Evolutionary conservation across 2,888 invertebrate genomes (phyloP), one percentile per base, ranked within the genome.

Genomic region (Ormyrus labotus): DNA sequence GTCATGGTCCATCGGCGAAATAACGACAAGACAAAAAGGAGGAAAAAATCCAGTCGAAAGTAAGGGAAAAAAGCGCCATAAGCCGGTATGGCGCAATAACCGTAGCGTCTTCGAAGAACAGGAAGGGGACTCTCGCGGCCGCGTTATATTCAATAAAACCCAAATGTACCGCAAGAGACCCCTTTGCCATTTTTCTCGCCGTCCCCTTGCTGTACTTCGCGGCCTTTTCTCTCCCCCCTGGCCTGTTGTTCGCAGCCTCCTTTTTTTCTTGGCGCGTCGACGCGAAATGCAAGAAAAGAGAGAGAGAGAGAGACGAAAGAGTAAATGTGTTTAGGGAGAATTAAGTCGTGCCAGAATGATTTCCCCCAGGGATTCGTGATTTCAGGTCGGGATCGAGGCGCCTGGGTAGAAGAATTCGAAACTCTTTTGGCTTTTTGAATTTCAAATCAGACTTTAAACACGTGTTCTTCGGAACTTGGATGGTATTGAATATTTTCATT

Each of bases 141-240:
- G 80, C 85, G 86, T 87, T 88, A 86, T 86, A 87, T 88, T 88
- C 87, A 86, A 88, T 88, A 87, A 88, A 88, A 87, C 83, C 87
- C 85, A 87, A 88, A 88, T 87, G 86, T 88, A 86, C 86, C 87
- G 86, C 85, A 83, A 86, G 86, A 87, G 86, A 85, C 85, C 84
- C 83, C 84, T 86, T 87, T 73, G 48, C 48, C 58, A 61, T 60
- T 34, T 34, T 34, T 34, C 34, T 34, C 34, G 3, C 34, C 2
- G 0, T 67, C 48, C 53, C 67, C 50, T 5, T 5, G 1, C 45
- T 34, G 10, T 55, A 48, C n/a, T 11, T 50, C 34, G 34, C 34
- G 34, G 34, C 34, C 58, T 61, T 60, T 34, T 34, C 34, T 34
- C 34, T 34, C 34, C 34, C 34, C 34, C 34, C 34, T 34, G 34